Evolutionary conservation across 1,140 invertebrate genomes (phyloP), one percentile per base, ranked within the genome.

Genomic region (Caenorhabditis brenneri): DNA sequence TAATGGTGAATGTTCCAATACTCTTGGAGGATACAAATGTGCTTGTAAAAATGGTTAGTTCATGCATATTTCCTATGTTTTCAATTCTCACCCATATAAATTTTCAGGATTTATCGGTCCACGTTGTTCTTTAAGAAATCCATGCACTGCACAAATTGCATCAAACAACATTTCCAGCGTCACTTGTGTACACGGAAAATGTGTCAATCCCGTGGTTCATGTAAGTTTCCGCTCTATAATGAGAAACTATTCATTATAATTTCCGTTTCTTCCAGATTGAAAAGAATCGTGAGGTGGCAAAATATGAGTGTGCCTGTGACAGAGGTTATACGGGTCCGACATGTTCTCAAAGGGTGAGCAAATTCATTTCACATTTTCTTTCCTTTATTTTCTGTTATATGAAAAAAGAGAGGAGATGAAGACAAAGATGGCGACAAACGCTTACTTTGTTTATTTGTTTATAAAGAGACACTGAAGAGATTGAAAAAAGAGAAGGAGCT

Each of bases 291-390:
- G 88, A 84, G 46, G 29, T 86, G 24, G 80, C 87, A 22, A 83
- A 88, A 49, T 86, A 91, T 78, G 88, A 90, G 15, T 90, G 89
- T 65, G 85, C 88, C 16, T 90, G 89, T 78, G 36, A 81, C 29
- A 65, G 85, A 79, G 87, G 88, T 1, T 90, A 87, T 79, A 79
- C 83, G 2, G 89, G 89, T 10, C 84, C 87, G 10, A 80, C 83
- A 39, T 89, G 88, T 84, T 87, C 85, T 29, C 81, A 86, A 46
- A 83, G 88, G 60, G 88, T 89, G 15, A 53, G 78, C 16, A 36
- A 10, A 60, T 46, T 33, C 2, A 16, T n/a, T 27, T 36, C 9
- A n/a, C n/a, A 22, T 27, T n/a, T 22, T 46, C 29, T 49, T 10
- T 46, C 9, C 51, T 22, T 27, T 42, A 36, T 42, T 74, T 74